Evolutionary conservation across 1,140 invertebrate species (phyloP), one percentile per base, ranked within the genome.

Genomic region (Phenacoccus solenopsis): DNA sequence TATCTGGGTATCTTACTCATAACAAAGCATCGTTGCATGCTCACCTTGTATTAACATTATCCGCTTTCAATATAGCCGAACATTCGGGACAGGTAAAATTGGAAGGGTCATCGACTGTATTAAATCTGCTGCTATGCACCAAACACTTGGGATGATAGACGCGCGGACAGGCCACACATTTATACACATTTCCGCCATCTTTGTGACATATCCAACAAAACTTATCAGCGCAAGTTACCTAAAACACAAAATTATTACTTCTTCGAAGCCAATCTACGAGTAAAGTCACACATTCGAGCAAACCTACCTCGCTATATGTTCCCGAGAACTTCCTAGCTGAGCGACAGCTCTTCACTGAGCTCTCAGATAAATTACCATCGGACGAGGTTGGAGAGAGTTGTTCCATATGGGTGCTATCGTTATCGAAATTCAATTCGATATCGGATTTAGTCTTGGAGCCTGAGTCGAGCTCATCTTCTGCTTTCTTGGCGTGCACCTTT

Each of bases 41-140:
- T 61, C 35, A 76, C 70, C 81, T 77, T 22, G 81, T 86, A 73
- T 89, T 88, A 67, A 84, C 85, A 79, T 86, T 90, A 78, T 92
- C 91, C 22, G 90, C 89, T 77, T 86, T 84, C 74, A 93, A 82
- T 68, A 93, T 86, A 56, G 84, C 80, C 72, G 88, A 82, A 79
- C 93, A 97, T 78, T 96, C 93, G 0, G 88, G 87, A 77, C 94
- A 97, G 35, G 91, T 85, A 91, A 93, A 96, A 64, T 85, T 83
- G 3, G 84, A 79, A 22, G 81, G 79, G 25, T 64, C 59, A 3
- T 10, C 25, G 22, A 27, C 9, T 38, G 32, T 38, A 9, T 38
- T n/a, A 10, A 80, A 79, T 2, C 79, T 78, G 24, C 81, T 79
- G 9, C 83, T 84, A 71, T 78, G 74, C 70, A 82, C 81, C 27